A percentile compares a stretch with the other conserved stretches of the same genome.
phyloP scores from a whole-genome alignment of 2,797 vertebrate genomes.

The Todus mexicanus region DNA sequence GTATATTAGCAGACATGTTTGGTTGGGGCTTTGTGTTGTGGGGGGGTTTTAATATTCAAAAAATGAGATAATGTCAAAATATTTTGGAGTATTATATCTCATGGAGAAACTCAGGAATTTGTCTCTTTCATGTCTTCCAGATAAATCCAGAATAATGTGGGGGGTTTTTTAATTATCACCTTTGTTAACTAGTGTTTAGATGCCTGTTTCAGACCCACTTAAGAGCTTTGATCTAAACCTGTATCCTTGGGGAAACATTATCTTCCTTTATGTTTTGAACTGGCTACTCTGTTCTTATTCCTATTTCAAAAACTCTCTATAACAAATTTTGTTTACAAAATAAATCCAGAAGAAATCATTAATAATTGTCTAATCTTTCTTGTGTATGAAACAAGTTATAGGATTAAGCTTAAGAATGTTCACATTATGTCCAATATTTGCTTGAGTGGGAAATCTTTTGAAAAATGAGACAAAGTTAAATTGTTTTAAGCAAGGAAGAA shows the following conservation, averaged over 20 bases:
- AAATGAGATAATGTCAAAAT: no score
- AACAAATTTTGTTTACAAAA: not conserved
- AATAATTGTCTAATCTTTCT: not conserved
- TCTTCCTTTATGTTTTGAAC: not conserved
- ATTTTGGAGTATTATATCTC: not conserved
- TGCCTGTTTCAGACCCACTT: not conserved
- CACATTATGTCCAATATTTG: not conserved
- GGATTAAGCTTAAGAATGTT: not conserved
- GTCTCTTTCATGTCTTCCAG: not conserved
- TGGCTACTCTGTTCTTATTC: not conserved
- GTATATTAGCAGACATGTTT: not conserved
- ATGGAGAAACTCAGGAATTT: not conserved
- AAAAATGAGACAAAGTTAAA: not conserved
- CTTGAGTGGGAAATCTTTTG: not conserved
- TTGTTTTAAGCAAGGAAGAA: not conserved
- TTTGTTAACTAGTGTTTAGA: not conserved
- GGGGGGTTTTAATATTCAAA: no score
- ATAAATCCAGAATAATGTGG: not conserved
- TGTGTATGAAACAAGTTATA: not conserved
- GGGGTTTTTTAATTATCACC: not conserved
- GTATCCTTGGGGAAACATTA: not conserved
- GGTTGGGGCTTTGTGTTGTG: no score
- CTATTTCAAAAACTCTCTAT: not conserved
- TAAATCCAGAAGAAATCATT: not conserved
- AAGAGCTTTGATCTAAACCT: not conserved